A percentile compares a stretch with the other conserved stretches of the same genome.
These are phyloP conservation scores for Melanerpes aurifrons DNA, from an alignment of 2,113 vertebrate species.

Conservation along the genomic window DNA sequence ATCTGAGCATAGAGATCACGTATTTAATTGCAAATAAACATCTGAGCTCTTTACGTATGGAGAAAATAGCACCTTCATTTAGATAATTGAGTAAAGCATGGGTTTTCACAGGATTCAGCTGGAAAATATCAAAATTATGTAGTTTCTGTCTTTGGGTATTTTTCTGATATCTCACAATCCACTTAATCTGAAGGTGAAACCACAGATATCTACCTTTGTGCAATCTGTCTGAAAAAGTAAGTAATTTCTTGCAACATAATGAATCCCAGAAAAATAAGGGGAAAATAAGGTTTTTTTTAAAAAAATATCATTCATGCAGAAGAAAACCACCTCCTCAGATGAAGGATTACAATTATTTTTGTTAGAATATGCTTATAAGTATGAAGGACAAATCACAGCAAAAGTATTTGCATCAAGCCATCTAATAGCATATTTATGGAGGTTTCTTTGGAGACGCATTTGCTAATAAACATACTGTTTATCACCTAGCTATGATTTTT, in stretches of 20 bases:
- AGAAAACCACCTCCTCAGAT: neutral
- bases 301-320: neutral
- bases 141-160: neutral
- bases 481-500: neutral
- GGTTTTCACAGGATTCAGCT: neutral
- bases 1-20: neutral
- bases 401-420: neutral
- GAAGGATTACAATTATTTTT: neutral
- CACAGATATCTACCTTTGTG: neutral
- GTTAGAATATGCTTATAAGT: neutral
- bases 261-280: neutral
- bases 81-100: neutral
- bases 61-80: neutral
- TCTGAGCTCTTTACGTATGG: neutral
- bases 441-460: neutral
- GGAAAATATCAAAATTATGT: neutral
- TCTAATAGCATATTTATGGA: neutral
- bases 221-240: neutral
- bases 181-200: conserved; percentile 9
- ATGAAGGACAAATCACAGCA: neutral
- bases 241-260: neutral
- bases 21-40: conserved; percentile 25
- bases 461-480: neutral
- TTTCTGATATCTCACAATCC: neutral
- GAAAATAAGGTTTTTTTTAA: neutral